Conservation (phyloP, 2,888 invertebrate species). For the Rhorus exstirpatorius region DNA sequence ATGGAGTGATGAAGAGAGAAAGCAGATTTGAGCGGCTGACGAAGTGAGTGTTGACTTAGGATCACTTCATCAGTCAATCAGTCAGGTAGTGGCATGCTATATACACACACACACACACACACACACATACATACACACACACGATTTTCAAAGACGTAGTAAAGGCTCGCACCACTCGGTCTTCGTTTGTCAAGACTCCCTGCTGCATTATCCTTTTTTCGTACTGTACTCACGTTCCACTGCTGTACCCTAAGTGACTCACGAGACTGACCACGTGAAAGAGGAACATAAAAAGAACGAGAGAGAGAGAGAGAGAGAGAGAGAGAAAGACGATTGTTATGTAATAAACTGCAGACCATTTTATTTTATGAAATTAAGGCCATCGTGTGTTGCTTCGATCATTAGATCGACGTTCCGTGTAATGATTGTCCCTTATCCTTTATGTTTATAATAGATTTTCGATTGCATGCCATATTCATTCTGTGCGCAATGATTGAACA, state of each 20-base stretch:
- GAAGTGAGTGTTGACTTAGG: conserved; percentile 86
- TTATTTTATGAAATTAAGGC: too few species aligned
- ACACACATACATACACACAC: conserved; percentile 57
- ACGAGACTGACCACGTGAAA: conserved; percentile 80
- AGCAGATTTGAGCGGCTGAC: conserved; percentile 82
- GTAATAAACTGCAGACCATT: too few species aligned
- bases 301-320: conserved; percentile 6
- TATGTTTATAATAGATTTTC: not conserved
- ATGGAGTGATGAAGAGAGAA: conserved; percentile 53
- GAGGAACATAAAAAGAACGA: conserved; percentile 32
- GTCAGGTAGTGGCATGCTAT: conserved; percentile 81
- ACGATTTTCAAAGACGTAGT: conserved; percentile 43
- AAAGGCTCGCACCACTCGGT: conserved; percentile 75
- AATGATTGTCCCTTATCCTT: not conserved
- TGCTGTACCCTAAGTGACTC: conserved; percentile 81
- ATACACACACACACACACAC: conserved; percentile 54
- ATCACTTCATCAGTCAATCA: conserved; percentile 86
- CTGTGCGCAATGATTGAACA: conserved; percentile 18
- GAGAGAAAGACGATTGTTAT: not conserved
- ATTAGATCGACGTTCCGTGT: conserved; percentile 27
- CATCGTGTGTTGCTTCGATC: not conserved
- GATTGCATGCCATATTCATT: conserved; percentile 15
- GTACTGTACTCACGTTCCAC: conserved; percentile 73
- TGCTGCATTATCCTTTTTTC: conserved; percentile 48
- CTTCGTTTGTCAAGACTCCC: conserved; percentile 74